Evolutionary conservation across 2,797 vertebrate species (phyloP).

Genomic region (Syngnathus acus): DNA sequence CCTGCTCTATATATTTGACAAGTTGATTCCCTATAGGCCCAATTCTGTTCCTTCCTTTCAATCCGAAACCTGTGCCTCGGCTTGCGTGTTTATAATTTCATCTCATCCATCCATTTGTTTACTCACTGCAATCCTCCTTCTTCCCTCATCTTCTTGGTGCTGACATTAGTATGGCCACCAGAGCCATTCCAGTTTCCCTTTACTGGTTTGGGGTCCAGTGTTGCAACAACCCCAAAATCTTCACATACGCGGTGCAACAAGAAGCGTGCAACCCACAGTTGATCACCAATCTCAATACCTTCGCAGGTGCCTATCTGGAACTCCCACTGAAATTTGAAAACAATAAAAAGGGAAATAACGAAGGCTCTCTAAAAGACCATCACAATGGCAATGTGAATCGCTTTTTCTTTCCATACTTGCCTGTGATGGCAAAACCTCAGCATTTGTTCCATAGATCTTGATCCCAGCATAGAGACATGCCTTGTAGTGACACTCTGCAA

Average conservation of each 20-base stretch:
- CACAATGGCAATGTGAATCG: background rate
- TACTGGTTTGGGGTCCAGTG: slow-evolving; percentile 82
- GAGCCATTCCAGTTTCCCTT: slow-evolving; percentile 80
- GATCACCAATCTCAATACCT: slow-evolving; percentile 80
- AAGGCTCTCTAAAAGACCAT: background rate
- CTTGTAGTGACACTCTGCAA: slow-evolving; percentile 83
- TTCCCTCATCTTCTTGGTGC: slow-evolving; percentile 74
- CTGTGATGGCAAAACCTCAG: slow-evolving; percentile 89
- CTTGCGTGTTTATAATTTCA: too few species aligned
- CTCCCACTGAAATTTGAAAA: slow-evolving; percentile 74
- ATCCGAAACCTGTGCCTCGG: too few species aligned
- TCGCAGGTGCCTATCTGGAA: slow-evolving; percentile 83
- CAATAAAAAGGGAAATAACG: background rate
- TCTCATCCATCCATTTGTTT: background rate
- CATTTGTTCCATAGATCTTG: slow-evolving; percentile 78
- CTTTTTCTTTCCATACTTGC: slow-evolving; percentile 41
- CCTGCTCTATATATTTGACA: background rate
- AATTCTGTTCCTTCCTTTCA: too few species aligned
- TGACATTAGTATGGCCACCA: slow-evolving; percentile 85
- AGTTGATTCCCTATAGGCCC: too few species aligned
- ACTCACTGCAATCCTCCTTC: slow-evolving; percentile 79
- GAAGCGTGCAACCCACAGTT: slow-evolving; percentile 83
- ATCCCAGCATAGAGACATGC: slow-evolving; percentile 79
- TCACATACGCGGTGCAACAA: slow-evolving; percentile 82
- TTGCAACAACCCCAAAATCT: slow-evolving; percentile 79